Evolutionary conservation across 2,113 vertebrate genomes (phyloP), one percentile per base, ranked within the genome.

Genomic region (Phycodurus eques): DNA sequence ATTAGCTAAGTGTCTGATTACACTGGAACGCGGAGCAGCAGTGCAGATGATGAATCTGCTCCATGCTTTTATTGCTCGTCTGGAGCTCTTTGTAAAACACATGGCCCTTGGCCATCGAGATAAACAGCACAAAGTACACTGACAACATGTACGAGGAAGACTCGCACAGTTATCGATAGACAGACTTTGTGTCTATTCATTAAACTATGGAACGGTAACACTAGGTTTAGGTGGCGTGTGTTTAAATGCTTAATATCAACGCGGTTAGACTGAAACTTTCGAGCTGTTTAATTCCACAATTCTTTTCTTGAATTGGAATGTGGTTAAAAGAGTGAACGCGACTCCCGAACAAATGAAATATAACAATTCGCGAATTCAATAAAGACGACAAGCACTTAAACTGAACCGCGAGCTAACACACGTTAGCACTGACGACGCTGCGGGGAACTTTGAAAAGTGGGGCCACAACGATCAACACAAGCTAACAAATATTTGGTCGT

Each of bases 61-160:
- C 17, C 11, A 59, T 59, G 56, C 31, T 20, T 22, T 9, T 2
- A 44, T 22, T 43, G 39, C 1, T 49, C 42, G 9, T 39, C 43
- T 39, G 59, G 6, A 43, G 44, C 33, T 31, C 15, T 72, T 35
- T 17, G n/a, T 39, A 11, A 68, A 42, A n/a, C 3, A 44, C 4
- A n/a, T 42, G 59, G 33, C 35, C 63, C 51, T 61, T 63, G 53
- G 57, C 39, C 39, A 72, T 70, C 39, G n/a, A 78, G 76, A 82
- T 72, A 83, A 56, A 39, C 43, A 49, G 15, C 46, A 14, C 83
- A 84, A 85, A 84, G 83, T 87, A 14, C 74, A 83, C 31, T 0
- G 10, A 56, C 65, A 73, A 22, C 56, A 53, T 1, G 70, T 35
- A 17, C 2, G 13, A 17, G 8, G n/a, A 43, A 2, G 49, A 65